Evolutionary conservation across 2,113 vertebrate species (phyloP).

Genomic region (Chloropsis hardwickii): DNA sequence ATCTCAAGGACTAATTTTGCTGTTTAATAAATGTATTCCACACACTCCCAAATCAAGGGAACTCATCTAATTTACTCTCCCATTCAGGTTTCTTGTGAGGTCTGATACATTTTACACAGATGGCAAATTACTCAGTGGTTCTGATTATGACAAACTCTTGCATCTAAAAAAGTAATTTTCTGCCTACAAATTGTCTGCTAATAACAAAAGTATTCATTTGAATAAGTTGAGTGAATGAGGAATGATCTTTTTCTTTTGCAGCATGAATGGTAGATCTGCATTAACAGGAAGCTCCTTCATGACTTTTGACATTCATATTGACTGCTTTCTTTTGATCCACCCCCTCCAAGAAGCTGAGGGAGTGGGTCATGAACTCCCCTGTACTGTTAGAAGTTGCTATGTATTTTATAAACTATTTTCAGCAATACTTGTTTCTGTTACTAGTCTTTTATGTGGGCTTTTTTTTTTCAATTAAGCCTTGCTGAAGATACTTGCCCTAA

Average conservation of each 20-base stretch:
- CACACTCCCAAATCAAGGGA: background rate
- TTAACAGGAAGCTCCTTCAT: background rate
- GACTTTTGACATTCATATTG: background rate
- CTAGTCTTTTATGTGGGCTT: background rate
- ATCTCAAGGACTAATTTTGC: background rate
- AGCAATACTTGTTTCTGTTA: background rate
- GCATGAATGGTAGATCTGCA: rapidly evolving
- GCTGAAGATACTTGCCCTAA: background rate
- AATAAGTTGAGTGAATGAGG: background rate
- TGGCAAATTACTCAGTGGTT: background rate
- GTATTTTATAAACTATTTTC: background rate
- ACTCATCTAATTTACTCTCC: background rate
- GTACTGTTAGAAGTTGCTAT: background rate
- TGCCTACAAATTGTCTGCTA: background rate
- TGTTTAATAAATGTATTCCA: background rate
- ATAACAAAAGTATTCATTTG: background rate
- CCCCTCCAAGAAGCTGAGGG: background rate
- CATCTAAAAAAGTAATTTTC: background rate
- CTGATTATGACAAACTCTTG: background rate
- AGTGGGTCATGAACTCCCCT: background rate
- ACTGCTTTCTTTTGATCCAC: background rate
- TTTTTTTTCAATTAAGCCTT: background rate
- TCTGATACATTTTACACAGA: background rate
- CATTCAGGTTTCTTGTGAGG: background rate
- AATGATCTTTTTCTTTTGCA: background rate